Conservation (phyloP, 2,113 vertebrate genomes). For the Tricholaema leucomelas region DNA sequence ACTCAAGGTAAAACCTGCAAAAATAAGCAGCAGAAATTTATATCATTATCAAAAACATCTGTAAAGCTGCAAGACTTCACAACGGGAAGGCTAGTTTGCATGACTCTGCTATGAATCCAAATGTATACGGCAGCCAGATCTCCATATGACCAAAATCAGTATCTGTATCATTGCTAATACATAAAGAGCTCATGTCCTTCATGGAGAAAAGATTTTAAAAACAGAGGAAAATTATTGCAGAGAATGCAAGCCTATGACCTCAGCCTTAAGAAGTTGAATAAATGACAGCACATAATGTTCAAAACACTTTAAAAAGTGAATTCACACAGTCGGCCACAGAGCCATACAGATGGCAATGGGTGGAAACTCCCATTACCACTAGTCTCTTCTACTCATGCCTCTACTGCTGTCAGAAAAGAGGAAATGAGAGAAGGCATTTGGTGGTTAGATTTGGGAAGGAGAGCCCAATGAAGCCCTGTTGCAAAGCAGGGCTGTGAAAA, state of each 20-base stretch:
- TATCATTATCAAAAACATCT: not conserved
- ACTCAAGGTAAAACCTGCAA: not conserved
- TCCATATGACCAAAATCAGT: not conserved
- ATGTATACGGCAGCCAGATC: not conserved
- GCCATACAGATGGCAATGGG: not conserved
- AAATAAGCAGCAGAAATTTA: not conserved
- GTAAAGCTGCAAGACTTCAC: not conserved
- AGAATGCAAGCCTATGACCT: not conserved
- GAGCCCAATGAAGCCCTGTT: not conserved
- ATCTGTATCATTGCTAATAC: not conserved
- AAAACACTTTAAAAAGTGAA: not conserved
- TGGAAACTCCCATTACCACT: slow-evolving; percentile 38
- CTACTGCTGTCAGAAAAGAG: slow-evolving; percentile 26
- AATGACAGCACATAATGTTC: not conserved
- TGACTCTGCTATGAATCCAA: not conserved
- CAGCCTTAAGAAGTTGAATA: not conserved
- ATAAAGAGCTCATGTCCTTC: not conserved
- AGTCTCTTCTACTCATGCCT: slow-evolving; percentile 10
- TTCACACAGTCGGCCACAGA: not conserved
- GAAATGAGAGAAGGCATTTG: slow-evolving; percentile 46
- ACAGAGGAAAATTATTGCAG: not conserved
- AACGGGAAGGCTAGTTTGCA: not conserved
- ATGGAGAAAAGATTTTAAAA: not conserved
- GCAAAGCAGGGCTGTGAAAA: not conserved
- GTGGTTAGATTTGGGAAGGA: not conserved